Evolutionary conservation across 2,888 invertebrate genomes (phyloP), one percentile per base, ranked within the genome.

Genomic region (Oscheius myriophilus): DNA sequence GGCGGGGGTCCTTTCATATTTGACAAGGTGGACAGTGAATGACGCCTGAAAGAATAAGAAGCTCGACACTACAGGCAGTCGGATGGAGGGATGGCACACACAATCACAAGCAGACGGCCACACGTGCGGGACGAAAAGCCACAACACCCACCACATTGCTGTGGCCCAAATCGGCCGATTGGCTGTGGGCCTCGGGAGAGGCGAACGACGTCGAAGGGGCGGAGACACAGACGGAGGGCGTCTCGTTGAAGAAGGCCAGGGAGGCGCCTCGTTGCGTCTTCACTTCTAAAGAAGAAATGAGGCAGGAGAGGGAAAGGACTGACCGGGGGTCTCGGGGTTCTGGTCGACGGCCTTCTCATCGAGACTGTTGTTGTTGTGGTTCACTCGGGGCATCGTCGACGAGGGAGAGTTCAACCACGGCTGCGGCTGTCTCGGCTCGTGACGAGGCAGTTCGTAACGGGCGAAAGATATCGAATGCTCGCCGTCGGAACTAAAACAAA

Each of bases 371-470:
- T 1, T 33, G 33, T 46, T 61, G n/a, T 61, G 66, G 39, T 63
- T 73, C 33, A 73, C 57, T 75, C 78, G 75, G 14, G 72, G 70
- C 45, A 69, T 70, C 23, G 80, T 76, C n/a, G 41, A 55, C 12
- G 81, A 69, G 25, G 71, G 69, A 21, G 58, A 66, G 39, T 63
- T 73, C 23, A 73, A 58, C 78, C 78, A 78, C 18, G 72, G 70
- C 45, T 71, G 71, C 23, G 80, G 77, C n/a, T 42, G 58, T 16
- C 82, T 70, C 26, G 71, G 69, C 21, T 75, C 73, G 62, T 82
- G 82, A 18, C 74, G 72, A 39, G 71, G 74, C 45, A 82, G 68
- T 53, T 77, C 75, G 58, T 78, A 72, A 46, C 51, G 57, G 4
- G 70, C 68, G 14, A 70, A 72, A 46, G 73, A 73, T 18, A 26